Evolutionary conservation across 2,113 vertebrate genomes (phyloP).

Genomic region (Cyprinus carpio): DNA sequence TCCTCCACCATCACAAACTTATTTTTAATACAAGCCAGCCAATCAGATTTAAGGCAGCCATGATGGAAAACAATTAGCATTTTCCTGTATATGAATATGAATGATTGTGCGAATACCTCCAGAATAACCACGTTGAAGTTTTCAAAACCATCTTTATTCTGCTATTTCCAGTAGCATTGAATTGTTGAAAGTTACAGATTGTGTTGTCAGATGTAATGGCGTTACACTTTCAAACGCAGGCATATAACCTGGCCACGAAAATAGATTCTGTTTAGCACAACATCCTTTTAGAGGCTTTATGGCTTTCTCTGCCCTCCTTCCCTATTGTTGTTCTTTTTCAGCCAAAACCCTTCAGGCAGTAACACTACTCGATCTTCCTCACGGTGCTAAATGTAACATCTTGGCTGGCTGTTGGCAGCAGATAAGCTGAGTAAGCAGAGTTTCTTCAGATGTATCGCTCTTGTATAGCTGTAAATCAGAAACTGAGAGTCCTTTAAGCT

Average conservation of each 20-base stretch:
- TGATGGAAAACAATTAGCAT: not conserved
- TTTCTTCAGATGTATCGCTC: constrained; percentile 35
- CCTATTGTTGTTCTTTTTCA: not conserved
- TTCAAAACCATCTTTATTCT: constrained; percentile 9
- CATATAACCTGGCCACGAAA: not conserved
- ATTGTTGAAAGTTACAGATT: constrained; percentile 16
- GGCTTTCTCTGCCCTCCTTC: constrained; percentile 4
- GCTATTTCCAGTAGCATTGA: not conserved
- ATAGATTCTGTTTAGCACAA: constrained; percentile 19
- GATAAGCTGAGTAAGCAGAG: constrained; percentile 48
- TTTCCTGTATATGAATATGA: not conserved
- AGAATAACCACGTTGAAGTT: not conserved
- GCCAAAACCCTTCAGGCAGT: constrained; percentile 41
- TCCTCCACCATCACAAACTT: not conserved
- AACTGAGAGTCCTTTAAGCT: constrained; percentile 19
- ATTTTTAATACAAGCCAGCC: not conserved
- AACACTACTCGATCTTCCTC: constrained; percentile 26
- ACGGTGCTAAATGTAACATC: constrained; percentile 40
- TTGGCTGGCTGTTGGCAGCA: constrained; percentile 22
- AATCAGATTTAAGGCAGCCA: not conserved
- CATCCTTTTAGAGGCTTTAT: constrained; percentile 2
- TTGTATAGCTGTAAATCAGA: constrained; percentile 46
- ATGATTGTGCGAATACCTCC: not conserved
- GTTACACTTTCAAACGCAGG: not conserved
- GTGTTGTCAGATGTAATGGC: constrained; percentile 12